Base-by-base conservation (phyloP, 1,140 invertebrate species). In the Drosophila kepulauana region DNA sequence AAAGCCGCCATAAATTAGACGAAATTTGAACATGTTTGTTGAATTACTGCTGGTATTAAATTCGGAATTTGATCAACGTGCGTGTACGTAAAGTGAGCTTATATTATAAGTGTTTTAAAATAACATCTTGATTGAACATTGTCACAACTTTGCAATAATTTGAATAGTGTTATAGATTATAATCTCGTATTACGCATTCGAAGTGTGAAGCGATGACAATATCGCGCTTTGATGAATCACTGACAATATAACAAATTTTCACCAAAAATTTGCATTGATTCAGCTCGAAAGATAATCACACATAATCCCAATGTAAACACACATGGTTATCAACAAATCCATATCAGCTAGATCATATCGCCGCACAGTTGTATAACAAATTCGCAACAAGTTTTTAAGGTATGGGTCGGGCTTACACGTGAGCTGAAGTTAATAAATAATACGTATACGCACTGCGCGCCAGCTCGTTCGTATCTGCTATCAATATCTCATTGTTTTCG, bases 401-500 rank as follows among this genome's bases (percentile, higher is more conserved):
- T n/a, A 35, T 38, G 28, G 6, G 13, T 0, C 11, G 15, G 16
- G 15, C 15, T 49, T 49, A 49, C 25, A 52, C 2, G 25, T 13
- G n/a, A 43, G 41, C n/a, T 5, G 20, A 11, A 30, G 20, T 3
- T 33, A 11, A 52, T 52, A 33, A 52, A 30, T 16, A 38, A 38
- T 38, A 38, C 13, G 52, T 35, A 54, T 35, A 54, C 52, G 30
- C 30, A 54, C 6, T 11, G 33, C 5, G 30, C 15, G n/a, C 28
- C 13, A 7, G 13, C 52, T 56, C 28, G 11, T 13, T 41, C 28
- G 11, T 13, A 52, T 13, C 51, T 33, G 11, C 11, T 33, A 46
- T 56, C 38, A 35, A 57, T 66, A 54, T 20, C 71, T 28, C 20
- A 28, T 61, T 68, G 71, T 58, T 57, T 38, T 8, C 20, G 35